Conservation (phyloP, 1,140 invertebrate species). For the Platorchestia sp. region DNA sequence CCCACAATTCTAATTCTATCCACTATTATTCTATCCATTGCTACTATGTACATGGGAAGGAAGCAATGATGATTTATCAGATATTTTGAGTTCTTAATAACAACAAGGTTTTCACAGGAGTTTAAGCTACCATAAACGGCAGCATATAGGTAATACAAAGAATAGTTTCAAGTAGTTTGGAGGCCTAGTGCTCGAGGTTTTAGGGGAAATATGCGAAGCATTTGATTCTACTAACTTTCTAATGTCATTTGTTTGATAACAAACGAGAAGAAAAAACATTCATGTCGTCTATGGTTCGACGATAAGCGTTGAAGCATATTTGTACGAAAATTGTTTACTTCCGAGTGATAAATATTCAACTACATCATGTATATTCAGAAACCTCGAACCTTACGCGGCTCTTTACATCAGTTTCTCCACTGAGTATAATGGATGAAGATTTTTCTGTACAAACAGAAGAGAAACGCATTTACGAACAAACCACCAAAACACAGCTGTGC, state of each 20-base stretch:
- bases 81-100: too few relatives aligned
- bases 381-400: neutral
- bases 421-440: neutral
- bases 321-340: neutral
- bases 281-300: neutral
- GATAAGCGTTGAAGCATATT: neutral
- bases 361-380: neutral
- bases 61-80: too few relatives aligned
- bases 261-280: neutral
- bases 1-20: too few relatives aligned
- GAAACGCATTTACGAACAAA: neutral
- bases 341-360: neutral
- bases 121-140: too few relatives aligned
- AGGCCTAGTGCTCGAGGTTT: too few relatives aligned
- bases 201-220: too few relatives aligned
- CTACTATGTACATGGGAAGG: too few relatives aligned
- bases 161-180: too few relatives aligned
- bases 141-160: too few relatives aligned
- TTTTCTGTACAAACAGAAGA: neutral
- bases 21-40: too few relatives aligned
- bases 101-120: too few relatives aligned
- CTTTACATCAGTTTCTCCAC: neutral
- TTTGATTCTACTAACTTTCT: neutral
- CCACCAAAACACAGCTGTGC: conserved; percentile 5
- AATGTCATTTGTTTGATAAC: neutral